phyloP scores from a whole-genome alignment of 2,113 vertebrate genomes.

The Poecile atricapillus region DNA sequence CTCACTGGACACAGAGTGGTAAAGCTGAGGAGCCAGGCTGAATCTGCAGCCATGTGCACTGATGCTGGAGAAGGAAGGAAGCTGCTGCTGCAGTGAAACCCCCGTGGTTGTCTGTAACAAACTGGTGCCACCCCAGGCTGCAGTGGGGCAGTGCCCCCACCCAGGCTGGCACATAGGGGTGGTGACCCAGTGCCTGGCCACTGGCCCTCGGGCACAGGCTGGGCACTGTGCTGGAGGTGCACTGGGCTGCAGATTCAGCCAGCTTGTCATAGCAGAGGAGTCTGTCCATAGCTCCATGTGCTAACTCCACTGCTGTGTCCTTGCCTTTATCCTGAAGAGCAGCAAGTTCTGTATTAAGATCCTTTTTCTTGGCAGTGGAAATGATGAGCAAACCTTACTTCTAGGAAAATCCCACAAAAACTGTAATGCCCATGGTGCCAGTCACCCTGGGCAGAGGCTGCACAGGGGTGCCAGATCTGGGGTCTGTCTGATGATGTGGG shows the following conservation, averaged over 20 bases:
- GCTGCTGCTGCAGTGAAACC: not conserved
- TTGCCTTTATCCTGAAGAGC: not conserved
- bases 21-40: not conserved
- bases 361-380: not conserved
- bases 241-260: not conserved
- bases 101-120: accelerated
- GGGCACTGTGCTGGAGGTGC: not conserved
- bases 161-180: not conserved
- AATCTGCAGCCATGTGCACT: accelerated
- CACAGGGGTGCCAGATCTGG: not conserved
- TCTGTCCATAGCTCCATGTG: not conserved
- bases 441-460: not conserved
- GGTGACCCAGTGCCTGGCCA: not conserved
- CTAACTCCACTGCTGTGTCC: accelerated
- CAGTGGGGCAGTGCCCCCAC: not conserved
- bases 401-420: not conserved
- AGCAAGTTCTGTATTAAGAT: not conserved
- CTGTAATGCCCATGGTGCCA: too few relatives aligned
- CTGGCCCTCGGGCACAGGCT: not conserved
- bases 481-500: not conserved
- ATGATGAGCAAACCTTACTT: not conserved
- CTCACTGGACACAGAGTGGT: not conserved
- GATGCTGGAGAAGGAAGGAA: not conserved
- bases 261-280: accelerated
- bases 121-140: accelerated